Percentiles rank a stretch among this genome's conserved stretches.
phyloP scores from a whole-genome alignment of 2,888 invertebrate genomes.

The Saturnia japonica region DNA sequence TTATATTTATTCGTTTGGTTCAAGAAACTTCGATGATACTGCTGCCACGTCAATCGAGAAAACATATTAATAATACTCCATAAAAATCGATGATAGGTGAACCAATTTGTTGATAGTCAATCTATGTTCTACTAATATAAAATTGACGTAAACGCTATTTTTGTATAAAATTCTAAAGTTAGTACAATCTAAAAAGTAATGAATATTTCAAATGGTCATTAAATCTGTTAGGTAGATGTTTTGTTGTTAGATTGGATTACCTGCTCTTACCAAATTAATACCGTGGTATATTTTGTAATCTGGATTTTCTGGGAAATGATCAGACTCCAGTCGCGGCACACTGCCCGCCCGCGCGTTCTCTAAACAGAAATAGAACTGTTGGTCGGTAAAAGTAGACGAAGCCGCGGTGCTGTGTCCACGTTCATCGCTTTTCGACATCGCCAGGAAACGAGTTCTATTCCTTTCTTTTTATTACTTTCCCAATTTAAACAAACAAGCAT shows the following conservation, averaged over 20 bases:
- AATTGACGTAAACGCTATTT: neutral
- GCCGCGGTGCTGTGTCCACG: constrained; percentile 33
- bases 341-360: constrained; percentile 47
- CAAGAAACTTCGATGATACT: neutral
- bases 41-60: neutral
- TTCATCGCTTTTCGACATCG: constrained; percentile 34
- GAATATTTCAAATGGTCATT: neutral
- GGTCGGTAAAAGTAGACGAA: constrained; percentile 29
- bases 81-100: neutral
- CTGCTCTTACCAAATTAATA: constrained; percentile 46
- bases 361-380: constrained; percentile 54
- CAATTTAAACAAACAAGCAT: constrained; percentile 27
- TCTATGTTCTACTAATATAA: neutral
- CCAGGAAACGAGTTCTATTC: constrained; percentile 54
- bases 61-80: neutral
- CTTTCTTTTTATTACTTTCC: constrained; percentile 45
- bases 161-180: neutral
- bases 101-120: neutral
- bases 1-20: neutral
- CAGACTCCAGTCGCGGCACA: constrained; percentile 49
- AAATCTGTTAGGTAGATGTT: constrained; percentile 20
- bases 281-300: constrained; percentile 46
- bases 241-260: constrained; percentile 30
- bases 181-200: constrained; percentile 11
- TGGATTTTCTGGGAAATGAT: constrained; percentile 55